A percentile compares a stretch with the other conserved stretches of the same genome.
Conservation (phyloP, 2,888 invertebrate species). For the Macropis europaea region DNA sequence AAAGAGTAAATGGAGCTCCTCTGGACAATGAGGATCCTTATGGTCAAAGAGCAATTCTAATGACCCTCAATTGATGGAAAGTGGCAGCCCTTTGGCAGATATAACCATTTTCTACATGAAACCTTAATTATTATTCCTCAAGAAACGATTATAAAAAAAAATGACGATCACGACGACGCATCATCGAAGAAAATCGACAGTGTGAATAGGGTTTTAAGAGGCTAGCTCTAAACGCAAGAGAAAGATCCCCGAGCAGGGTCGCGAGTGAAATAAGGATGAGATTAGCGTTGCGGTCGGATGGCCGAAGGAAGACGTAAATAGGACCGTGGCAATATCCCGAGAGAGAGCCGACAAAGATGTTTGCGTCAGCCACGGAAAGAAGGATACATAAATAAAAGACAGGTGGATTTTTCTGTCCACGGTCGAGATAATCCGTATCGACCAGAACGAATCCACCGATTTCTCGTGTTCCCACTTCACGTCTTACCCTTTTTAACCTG, state of each 20-base stretch:
- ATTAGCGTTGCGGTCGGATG: constrained; percentile 55
- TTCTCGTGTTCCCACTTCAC: constrained; percentile 45
- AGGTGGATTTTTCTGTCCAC: constrained; percentile 60
- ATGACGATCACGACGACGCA: too few relatives aligned
- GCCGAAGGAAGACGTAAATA: constrained; percentile 54
- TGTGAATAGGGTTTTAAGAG: constrained; percentile 45
- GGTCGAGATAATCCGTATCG: constrained; percentile 59
- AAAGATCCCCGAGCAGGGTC: constrained; percentile 22
- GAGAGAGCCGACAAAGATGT: constrained; percentile 55
- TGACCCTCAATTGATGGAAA: too few relatives aligned
- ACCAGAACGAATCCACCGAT: constrained; percentile 45
- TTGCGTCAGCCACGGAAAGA: constrained; percentile 50
- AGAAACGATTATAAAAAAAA: too few relatives aligned
- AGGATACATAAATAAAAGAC: constrained; percentile 66
- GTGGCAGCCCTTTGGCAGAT: too few relatives aligned
- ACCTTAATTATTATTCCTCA: too few relatives aligned
- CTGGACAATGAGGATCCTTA: too few relatives aligned
- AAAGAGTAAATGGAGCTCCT: too few relatives aligned
- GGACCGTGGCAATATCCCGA: constrained; percentile 46
- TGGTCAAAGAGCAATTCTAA: too few relatives aligned
- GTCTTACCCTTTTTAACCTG: constrained; percentile 35
- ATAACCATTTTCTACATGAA: too few relatives aligned
- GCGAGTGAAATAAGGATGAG: constrained; percentile 53
- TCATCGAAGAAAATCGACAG: constrained; percentile 12
- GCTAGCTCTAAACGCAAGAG: constrained; percentile 26